A percentile compares a stretch with the other conserved stretches of the same genome.
Conservation (phyloP, 2,888 invertebrate genomes). For the Dione vanillae region DNA sequence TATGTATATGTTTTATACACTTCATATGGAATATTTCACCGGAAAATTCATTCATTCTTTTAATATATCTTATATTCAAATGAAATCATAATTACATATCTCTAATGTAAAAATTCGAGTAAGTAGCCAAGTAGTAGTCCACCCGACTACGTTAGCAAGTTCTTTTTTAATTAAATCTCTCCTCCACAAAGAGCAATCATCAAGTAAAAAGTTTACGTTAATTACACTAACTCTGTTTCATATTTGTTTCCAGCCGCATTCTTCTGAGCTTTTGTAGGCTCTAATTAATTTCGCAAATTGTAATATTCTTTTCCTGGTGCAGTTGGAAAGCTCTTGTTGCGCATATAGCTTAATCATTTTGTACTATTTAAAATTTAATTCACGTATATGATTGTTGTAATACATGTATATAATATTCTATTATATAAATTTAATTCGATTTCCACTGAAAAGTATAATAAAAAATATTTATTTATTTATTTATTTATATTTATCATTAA, state of each 20-base stretch:
- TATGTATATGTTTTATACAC: too few relatives aligned
- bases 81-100: not conserved
- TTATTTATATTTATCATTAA: too few relatives aligned
- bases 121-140: slow-evolving; percentile 42
- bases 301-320: not conserved
- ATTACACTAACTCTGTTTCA: slow-evolving; percentile 31
- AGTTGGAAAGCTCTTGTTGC: not conserved
- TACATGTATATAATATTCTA: too few relatives aligned
- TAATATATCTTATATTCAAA: slow-evolving; percentile 6
- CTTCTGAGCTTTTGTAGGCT: not conserved
- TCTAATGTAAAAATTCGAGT: slow-evolving; percentile 46
- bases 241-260: slow-evolving; percentile 14
- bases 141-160: slow-evolving; percentile 31
- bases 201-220: slow-evolving; percentile 31
- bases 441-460: too few relatives aligned
- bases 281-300: slow-evolving; percentile 17
- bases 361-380: too few relatives aligned
- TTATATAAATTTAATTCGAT: too few relatives aligned
- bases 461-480: too few relatives aligned
- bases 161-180: slow-evolving; percentile 47
- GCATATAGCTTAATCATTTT: too few relatives aligned
- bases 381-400: too few relatives aligned
- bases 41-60: too few relatives aligned
- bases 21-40: too few relatives aligned
- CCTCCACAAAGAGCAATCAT: slow-evolving; percentile 38